Base-by-base conservation (phyloP, 2,888 invertebrate species). In the Lepidochitona cinerea region DNA sequence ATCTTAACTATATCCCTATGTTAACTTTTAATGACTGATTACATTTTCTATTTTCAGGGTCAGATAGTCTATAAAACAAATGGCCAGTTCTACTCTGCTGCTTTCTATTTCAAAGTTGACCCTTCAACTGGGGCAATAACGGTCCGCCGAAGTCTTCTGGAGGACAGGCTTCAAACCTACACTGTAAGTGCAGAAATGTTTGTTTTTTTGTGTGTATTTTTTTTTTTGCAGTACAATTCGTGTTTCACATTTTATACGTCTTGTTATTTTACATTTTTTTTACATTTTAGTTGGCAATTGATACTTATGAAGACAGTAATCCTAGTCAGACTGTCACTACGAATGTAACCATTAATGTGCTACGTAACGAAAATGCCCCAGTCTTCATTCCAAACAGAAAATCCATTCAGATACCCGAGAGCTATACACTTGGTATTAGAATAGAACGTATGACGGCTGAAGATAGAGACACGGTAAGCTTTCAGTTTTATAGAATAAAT, bases 241-340 rank as follows among this genome's bases (percentile, higher is more conserved):
- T 49, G 49, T 2, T 41, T 9, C 41, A 2, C 7, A n/a, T 49
- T 49, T 49, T 49, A n/a, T 49, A 49, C 49, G n/a, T n/a, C n/a
- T 49, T 2, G 7, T 49, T 41, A 41, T 41, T 41, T n/a, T 41
- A 41, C 18, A 12, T 41, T 41, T 4, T 49, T 49, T 49, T 49
- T 2, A 4, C 49, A 29, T 59, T 59, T 59, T 75, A 87, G 86
- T 76, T 87, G 23, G 71, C 78, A 23, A 81, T 85, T 5, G 73
- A 76, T 36, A 85, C 82, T 9, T 82, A 81, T 74, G 89, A 89
- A 75, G 75, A 80, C 37, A 82, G 79, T n/a, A 75, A 73, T 26
- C 87, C 86, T 18, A 76, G 75, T 29, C 79, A 75, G 70, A 70
- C 52, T 0, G 78, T 70, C n/a, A 69, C 52, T n/a, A 78, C 81